Evolutionary conservation across 2,797 vertebrate genomes (phyloP), one percentile per base, ranked within the genome.

Genomic region (Bucorvus abyssinicus): DNA sequence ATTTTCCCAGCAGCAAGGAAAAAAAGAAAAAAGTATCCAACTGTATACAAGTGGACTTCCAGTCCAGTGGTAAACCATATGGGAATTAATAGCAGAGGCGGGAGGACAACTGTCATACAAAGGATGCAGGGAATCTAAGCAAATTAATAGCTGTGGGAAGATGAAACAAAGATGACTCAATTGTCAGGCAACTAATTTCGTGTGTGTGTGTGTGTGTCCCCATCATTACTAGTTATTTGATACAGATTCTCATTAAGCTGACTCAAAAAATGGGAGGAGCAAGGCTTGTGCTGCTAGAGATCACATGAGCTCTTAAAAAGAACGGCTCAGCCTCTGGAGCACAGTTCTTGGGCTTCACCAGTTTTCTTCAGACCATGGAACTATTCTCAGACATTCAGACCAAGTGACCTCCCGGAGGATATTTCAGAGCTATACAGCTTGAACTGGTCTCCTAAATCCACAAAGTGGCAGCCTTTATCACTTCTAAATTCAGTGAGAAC

Each of bases 141-240:
- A 95, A 94, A 94, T 87, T 93, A 96, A 95, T 83, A 96, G 96
- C 84, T 97, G 92, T 96, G 95, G 96, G 91, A 96, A 96, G 95
- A 97, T 96, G 91, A 96, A 95, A 97, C 89, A 87, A 95, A 97
- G 93, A 96, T 94, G 92, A 88, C 93, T 97, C 96, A 95, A 75
- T 87, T 95, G 79, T 91, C 87, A 92, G 63, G 77, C 89, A 94
- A 96, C 94, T 88, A 49, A 94, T 94, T 96, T 81, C 56, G 38
- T 40, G 38, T 40, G 38, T 40, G 38, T 12, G 38, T 40, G 38
- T 40, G 38, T 40, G 90, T 95, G 34, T 60, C 60, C 74, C 73
- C 84, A 90, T 59, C 70, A 80, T 64, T 92, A 60, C 52, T 70
- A 78, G 75, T 93, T 94, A 94, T 84, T 97, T 95, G 95, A 95